These are phyloP conservation scores for Actenoides hombroni DNA, from an alignment of 2,113 vertebrate species.

Conservation along the genomic window DNA sequence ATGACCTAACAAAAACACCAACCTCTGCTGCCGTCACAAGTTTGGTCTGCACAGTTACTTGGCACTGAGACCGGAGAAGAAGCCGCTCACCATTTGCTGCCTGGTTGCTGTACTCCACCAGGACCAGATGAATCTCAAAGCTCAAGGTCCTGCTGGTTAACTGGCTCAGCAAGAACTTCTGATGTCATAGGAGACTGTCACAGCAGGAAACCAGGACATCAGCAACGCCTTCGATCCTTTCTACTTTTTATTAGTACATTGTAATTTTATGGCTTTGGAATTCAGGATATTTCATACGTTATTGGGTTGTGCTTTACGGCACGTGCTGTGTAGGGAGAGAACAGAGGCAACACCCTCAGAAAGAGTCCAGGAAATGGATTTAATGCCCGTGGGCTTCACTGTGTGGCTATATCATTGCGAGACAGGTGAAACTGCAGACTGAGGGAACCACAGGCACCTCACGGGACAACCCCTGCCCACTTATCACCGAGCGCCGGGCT, in stretches of 20 bases:
- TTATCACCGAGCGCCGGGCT: not conserved
- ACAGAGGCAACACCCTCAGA: not conserved
- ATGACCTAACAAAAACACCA: not conserved
- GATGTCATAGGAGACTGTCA: not conserved
- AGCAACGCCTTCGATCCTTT: not conserved
- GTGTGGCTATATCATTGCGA: fast-evolving
- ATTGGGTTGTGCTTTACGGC: not conserved
- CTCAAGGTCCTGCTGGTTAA: not conserved
- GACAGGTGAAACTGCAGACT: not conserved
- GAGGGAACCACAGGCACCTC: not conserved
- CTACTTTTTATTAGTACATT: not conserved
- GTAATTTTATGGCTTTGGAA: not conserved
- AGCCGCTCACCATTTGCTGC: not conserved
- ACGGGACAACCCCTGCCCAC: not conserved
- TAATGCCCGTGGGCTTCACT: not conserved
- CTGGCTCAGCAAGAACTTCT: not conserved
- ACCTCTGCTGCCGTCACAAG: not conserved
- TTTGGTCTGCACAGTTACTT: not conserved
- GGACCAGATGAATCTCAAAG: not conserved
- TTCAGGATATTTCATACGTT: not conserved
- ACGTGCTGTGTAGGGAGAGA: not conserved
- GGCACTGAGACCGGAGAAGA: not conserved
- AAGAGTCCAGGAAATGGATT: not conserved
- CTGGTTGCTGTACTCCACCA: not conserved
- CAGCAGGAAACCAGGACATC: not conserved